Percentiles rank a stretch among this genome's conserved stretches.
phyloP scores from a whole-genome alignment of 2,888 invertebrate species.

The Seira ritae region DNA sequence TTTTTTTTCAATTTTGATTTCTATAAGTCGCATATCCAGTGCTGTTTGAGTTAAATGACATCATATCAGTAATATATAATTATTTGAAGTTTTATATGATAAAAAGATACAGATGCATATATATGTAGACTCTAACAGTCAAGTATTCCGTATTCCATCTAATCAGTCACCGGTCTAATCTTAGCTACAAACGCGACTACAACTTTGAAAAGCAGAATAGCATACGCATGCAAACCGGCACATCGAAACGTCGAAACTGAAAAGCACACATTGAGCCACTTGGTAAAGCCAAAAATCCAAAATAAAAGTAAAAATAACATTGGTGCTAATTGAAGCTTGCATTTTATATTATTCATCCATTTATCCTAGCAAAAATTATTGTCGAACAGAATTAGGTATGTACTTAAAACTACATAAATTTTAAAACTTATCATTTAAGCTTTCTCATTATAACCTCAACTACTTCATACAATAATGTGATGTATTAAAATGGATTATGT shows the following conservation, averaged over 20 bases:
- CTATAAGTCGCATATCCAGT: not conserved
- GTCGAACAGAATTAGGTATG: conserved; percentile 7
- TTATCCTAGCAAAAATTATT: not conserved
- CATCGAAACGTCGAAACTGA: not conserved
- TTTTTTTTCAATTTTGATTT: conserved; percentile 32
- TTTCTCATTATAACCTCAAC: not conserved
- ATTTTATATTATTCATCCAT: not conserved
- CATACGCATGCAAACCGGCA: not conserved
- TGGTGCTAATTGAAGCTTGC: not conserved
- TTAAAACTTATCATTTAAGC: not conserved
- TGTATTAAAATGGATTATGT: conserved; percentile 1
- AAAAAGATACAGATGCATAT: not conserved
- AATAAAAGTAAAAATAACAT: not conserved
- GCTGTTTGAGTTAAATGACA: no score
- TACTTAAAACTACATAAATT: not conserved
- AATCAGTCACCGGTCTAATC: not conserved
- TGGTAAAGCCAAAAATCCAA: no score
- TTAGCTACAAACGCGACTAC: not conserved
- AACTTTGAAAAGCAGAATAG: not conserved
- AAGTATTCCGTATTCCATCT: not conserved
- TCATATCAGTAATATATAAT: no score
- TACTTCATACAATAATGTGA: not conserved
- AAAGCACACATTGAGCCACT: not conserved
- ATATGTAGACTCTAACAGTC: not conserved
- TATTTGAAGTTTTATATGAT: not conserved